phyloP scores from a whole-genome alignment of 2,888 invertebrate genomes.

The Horisme vitalbata region DNA sequence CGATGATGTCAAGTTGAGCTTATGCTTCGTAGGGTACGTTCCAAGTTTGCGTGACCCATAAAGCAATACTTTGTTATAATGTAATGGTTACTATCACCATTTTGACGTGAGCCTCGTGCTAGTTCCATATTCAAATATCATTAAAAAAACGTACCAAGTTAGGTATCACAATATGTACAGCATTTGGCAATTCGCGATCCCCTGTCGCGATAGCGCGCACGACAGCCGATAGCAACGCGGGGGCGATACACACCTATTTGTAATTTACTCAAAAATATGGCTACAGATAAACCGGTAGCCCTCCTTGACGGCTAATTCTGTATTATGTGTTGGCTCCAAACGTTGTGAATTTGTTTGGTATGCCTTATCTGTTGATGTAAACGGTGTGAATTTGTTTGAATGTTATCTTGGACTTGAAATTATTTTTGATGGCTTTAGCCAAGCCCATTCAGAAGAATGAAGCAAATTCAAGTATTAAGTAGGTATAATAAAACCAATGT shows the following conservation, averaged over 20 bases:
- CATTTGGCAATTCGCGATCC: constrained; percentile 65
- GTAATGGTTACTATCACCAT: no score
- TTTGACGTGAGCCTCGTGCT: no score
- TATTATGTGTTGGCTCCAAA: constrained; percentile 52
- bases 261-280: constrained; percentile 82
- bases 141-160: no score
- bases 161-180: constrained; percentile 51
- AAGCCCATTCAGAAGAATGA: no score
- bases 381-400: constrained; percentile 18
- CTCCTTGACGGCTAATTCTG: constrained; percentile 64
- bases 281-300: constrained; percentile 63
- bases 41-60: no score
- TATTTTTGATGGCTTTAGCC: neutral
- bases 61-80: no score
- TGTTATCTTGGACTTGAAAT: constrained; percentile 21
- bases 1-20: no score
- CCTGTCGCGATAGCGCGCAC: constrained; percentile 74
- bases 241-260: constrained; percentile 72
- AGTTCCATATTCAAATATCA: no score
- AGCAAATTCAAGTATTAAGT: no score
- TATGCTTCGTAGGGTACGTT: no score
- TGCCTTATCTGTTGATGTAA: constrained; percentile 25
- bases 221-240: constrained; percentile 65
- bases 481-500: no score
- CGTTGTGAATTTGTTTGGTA: constrained; percentile 48